phyloP scores from a whole-genome alignment of 1,140 invertebrate genomes.

The Pseudachorutes palmiensis region DNA sequence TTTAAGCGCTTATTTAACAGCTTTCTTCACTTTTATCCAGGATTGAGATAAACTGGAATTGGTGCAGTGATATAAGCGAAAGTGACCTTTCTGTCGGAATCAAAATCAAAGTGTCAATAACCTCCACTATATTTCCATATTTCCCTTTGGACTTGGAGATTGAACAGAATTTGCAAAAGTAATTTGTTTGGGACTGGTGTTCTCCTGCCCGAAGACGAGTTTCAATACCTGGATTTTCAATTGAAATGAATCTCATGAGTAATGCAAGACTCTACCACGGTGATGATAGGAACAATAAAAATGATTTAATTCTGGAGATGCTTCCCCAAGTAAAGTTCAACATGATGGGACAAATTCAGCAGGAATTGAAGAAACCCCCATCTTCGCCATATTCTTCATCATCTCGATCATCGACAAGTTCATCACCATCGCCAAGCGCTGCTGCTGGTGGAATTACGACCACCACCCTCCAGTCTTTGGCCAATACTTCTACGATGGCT shows the following conservation, averaged over 20 bases:
- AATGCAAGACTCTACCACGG: slow-evolving; percentile 2
- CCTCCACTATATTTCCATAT: too few relatives aligned
- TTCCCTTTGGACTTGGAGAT: background rate
- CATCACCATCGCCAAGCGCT: background rate
- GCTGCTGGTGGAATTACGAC: background rate
- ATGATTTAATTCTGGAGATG: background rate
- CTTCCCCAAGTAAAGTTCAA: slow-evolving; percentile 25
- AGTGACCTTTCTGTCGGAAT: too few relatives aligned
- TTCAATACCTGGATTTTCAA: too few relatives aligned
- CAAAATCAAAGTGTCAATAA: too few relatives aligned
- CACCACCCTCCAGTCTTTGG: too few relatives aligned
- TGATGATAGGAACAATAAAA: background rate
- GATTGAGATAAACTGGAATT: too few relatives aligned
- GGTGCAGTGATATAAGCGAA: too few relatives aligned
- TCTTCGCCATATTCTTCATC: slow-evolving; percentile 3
- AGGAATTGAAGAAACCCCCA: background rate
- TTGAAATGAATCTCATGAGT: slow-evolving; percentile 6
- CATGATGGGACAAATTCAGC: slow-evolving; percentile 35
- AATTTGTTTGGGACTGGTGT: background rate
- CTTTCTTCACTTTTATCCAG: too few relatives aligned
- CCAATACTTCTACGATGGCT: too few relatives aligned
- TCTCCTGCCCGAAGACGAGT: too few relatives aligned
- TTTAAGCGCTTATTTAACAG: too few relatives aligned
- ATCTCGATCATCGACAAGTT: background rate
- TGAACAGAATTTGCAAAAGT: slow-evolving; percentile 8